Evolutionary conservation across 2,888 invertebrate species (phyloP).

Genomic region (Smittia aterrima): DNA sequence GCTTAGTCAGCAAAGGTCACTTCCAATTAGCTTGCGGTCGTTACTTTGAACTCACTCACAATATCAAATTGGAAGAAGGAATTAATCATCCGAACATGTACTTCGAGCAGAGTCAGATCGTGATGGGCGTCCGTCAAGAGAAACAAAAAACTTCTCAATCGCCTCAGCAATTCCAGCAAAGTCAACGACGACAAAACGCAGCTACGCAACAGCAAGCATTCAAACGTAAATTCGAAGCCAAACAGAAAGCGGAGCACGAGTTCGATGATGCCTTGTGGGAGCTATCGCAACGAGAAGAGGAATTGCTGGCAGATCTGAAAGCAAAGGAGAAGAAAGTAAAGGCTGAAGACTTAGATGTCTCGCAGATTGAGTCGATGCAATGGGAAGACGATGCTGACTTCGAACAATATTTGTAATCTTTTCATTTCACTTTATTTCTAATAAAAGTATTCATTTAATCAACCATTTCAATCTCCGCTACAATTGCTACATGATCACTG

Average conservation of each 20-base stretch:
- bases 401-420: slow-evolving; percentile 3
- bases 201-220: slow-evolving; percentile 45
- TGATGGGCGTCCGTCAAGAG: slow-evolving; percentile 51
- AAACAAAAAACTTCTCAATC: slow-evolving; percentile 41
- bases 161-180: slow-evolving; percentile 17
- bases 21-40: slow-evolving; percentile 87
- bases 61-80: slow-evolving; percentile 60
- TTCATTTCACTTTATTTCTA: background rate
- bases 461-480: slow-evolving; percentile 60
- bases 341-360: background rate
- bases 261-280: slow-evolving; percentile 54
- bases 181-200: slow-evolving; percentile 41
- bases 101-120: slow-evolving; percentile 75
- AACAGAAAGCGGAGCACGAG: slow-evolving; percentile 45
- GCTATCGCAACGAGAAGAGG: slow-evolving; percentile 48
- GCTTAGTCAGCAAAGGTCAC: slow-evolving; percentile 71
- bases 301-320: slow-evolving; percentile 10
- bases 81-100: slow-evolving; percentile 91
- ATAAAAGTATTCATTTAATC: slow-evolving; percentile 3
- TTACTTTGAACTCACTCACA: slow-evolving; percentile 76
- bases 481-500: slow-evolving; percentile 88
- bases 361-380: slow-evolving; percentile 26
- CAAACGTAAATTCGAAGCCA: slow-evolving; percentile 39
- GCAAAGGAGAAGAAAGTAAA: slow-evolving; percentile 39
- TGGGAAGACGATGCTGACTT: slow-evolving; percentile 42